Evolutionary conservation across 2,797 vertebrate genomes (phyloP), one percentile per base, ranked within the genome.

Genomic region (Cossypha caffra): DNA sequence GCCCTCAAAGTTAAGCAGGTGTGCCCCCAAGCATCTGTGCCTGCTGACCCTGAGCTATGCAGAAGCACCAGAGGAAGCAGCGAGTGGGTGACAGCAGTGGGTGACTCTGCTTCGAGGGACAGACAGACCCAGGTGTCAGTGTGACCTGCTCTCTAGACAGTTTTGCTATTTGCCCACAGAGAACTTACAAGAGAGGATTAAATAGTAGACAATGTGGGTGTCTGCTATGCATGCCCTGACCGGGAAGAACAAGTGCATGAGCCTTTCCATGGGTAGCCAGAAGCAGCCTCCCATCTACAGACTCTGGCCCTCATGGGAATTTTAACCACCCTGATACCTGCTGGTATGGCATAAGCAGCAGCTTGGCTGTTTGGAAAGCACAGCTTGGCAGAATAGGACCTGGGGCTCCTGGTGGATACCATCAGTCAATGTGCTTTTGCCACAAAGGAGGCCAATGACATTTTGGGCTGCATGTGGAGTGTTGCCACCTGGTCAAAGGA

Each of bases 21-120:
- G 17, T 20, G 16, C 29, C 54, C 24, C 19, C 66, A 78, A 92
- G 24, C 21, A 33, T 7, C 13, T 15, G n/a, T 1, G 0, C 7
- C 2, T 0, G 0, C 47, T 50, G 26, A 42, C 3, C 11, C 21
- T 29, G 24, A 43, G 33, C 16, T 18, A 16, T 4, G 16, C 40
- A 67, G 52, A 67, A 66, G 28, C 40, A 73, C 19, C 42, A 33
- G 26, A 91, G 38, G 45, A 79, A 79, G 48, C 20, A 64, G 8
- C 0, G 0, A 62, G 43, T 1, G 1, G 21, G 24, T 62, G 20
- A 58, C 64, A 76, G 45, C 23, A 58, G 16, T 1, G 0, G 45
- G 20, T 3, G 2, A 61, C 31, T 29, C n/a, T 38, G 13, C 16
- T 72, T n/a, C 1, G 1, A 58, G 13, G 13, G 12, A 38, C 1